A percentile compares a stretch with the other conserved stretches of the same genome.
Conservation (phyloP, 1,140 invertebrate genomes). For the Drosophila bocki region DNA sequence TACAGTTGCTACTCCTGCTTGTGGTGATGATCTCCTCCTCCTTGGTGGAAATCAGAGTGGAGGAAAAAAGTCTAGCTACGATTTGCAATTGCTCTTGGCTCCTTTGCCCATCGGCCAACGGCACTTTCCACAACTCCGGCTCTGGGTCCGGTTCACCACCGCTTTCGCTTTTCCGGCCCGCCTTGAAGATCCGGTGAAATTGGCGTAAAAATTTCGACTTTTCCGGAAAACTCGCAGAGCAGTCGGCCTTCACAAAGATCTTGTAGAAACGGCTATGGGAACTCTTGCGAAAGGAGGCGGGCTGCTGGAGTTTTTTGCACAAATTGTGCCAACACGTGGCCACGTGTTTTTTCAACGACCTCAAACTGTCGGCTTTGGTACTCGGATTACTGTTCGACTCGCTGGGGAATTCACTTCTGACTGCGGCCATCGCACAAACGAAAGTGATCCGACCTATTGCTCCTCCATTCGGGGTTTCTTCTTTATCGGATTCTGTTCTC, state of each 20-base stretch:
- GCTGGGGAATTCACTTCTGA: conserved; percentile 78
- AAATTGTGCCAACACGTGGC: conserved; percentile 79
- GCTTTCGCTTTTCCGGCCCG: conserved; percentile 12
- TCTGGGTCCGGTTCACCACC: background rate
- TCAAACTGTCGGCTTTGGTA: conserved; percentile 43
- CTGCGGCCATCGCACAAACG: conserved; percentile 66
- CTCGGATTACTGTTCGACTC: conserved; percentile 64
- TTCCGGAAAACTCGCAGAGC: conserved; percentile 28
- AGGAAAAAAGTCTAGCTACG: conserved; percentile 71
- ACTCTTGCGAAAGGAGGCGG: conserved; percentile 33
- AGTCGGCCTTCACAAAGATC: conserved; percentile 51
- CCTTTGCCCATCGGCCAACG: conserved; percentile 8
- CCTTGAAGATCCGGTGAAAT: conserved; percentile 50
- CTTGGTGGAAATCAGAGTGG: conserved; percentile 58
- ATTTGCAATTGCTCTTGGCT: conserved; percentile 39
- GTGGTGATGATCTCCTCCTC: conserved; percentile 11
- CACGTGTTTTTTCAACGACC: conserved; percentile 62
- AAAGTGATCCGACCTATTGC: conserved; percentile 50
- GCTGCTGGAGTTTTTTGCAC: conserved; percentile 51
- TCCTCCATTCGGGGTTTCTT: background rate
- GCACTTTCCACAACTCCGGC: conserved; percentile 18
- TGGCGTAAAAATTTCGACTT: conserved; percentile 49
- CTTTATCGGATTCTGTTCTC: background rate
- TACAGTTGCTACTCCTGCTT: background rate
- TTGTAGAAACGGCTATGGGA: conserved; percentile 37